Conservation (phyloP, 2,113 vertebrate genomes). For the Zosterops japonicus region DNA sequence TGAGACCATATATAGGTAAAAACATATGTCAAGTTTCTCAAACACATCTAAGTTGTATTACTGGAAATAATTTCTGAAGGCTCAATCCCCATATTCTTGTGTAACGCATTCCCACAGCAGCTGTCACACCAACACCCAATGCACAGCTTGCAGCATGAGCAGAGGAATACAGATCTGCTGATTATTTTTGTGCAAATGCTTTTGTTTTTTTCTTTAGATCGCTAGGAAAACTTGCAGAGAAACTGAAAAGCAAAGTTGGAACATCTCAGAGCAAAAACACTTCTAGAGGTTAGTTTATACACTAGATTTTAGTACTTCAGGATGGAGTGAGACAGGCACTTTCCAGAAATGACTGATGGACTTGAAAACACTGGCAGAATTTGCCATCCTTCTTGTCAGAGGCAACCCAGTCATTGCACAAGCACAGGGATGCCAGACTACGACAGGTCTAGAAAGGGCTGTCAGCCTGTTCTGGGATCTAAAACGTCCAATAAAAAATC, state of each 20-base stretch:
- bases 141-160: not conserved
- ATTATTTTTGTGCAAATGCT: constrained; percentile 8
- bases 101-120: constrained; percentile 41
- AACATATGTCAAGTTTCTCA: constrained; percentile 44
- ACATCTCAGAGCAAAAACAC: not conserved
- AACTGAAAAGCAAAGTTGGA: not conserved
- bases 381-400: not conserved
- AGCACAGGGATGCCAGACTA: not conserved
- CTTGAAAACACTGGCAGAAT: not conserved
- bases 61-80: constrained; percentile 49
- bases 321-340: not conserved
- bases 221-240: not conserved
- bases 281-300: not conserved
- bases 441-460: not conserved
- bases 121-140: constrained; percentile 48
- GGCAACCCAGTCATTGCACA: not conserved
- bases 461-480: not conserved
- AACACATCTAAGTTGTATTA: not conserved
- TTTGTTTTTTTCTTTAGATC: constrained; percentile 18
- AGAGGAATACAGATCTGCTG: constrained; percentile 18
- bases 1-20: constrained; percentile 25
- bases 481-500: not conserved
- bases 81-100: not conserved
- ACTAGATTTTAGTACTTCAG: not conserved
- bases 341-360: not conserved